Evolutionary conservation across 2,113 vertebrate genomes (phyloP).

Genomic region (Megaceryle torquata): DNA sequence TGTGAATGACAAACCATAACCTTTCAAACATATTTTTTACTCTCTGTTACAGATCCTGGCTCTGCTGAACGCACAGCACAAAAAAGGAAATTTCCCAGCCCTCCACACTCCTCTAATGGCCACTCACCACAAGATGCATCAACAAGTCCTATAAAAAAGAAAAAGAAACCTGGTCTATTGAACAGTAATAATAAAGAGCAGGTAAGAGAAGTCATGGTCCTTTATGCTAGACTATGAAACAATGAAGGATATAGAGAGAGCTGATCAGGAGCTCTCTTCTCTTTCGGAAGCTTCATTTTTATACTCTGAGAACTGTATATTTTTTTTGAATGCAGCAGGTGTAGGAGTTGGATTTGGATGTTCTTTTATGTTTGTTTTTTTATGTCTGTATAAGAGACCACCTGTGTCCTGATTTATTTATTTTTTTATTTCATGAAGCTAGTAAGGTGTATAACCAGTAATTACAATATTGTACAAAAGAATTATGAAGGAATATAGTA

Average conservation of each 20-base stretch:
- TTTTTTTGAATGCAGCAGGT: background rate
- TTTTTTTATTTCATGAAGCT: background rate
- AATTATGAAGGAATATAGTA: background rate
- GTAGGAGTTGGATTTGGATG: background rate
- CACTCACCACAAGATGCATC: constrained; percentile 94
- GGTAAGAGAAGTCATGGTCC: constrained; percentile 75
- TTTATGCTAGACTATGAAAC: background rate
- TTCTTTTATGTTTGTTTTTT: background rate
- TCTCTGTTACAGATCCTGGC: constrained; percentile 83
- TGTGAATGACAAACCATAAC: background rate
- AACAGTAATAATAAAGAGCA: constrained; percentile 92
- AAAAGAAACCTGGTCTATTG: constrained; percentile 96
- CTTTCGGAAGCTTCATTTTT: background rate
- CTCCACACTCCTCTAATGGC: constrained; percentile 95
- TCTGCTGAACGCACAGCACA: constrained; percentile 86
- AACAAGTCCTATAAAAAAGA: constrained; percentile 94
- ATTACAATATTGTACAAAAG: background rate
- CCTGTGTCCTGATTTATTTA: background rate
- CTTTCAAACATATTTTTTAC: background rate
- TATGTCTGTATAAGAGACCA: background rate
- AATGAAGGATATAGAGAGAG: background rate
- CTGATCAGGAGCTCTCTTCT: background rate
- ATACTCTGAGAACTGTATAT: background rate
- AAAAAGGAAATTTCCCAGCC: constrained; percentile 93
- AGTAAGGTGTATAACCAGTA: background rate